Base-by-base conservation (phyloP, 2,797 vertebrate species). In the Argya squamiceps region DNA sequence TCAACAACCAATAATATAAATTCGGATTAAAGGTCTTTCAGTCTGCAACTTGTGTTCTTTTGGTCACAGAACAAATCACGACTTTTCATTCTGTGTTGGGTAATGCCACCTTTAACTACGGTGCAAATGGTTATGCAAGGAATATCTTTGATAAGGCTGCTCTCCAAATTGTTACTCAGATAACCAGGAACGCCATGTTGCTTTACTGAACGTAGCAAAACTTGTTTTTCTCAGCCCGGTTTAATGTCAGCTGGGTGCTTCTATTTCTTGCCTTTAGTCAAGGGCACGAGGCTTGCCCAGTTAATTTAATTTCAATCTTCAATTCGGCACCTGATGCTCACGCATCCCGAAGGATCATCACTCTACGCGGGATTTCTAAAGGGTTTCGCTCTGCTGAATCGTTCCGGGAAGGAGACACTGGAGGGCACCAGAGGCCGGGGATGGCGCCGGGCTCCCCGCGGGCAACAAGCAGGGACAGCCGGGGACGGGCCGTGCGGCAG, bases 381-480 rank as follows among this genome's bases (percentile, higher is more conserved):
- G 56, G 37, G 43, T 18, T 71, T 30, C 32, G 30, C 41, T 71
- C 32, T 24, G 23, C 34, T 3, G 34, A 24, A 18, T 12, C 39
- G 56, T 90, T 93, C 22, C 43, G 6, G 39, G 34, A 39, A 78
- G 55, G 43, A 63, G 78, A 71, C 97, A 9, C 94, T 90, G 95
- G 97, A 89, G 93, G 96, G 88, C 97, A 93, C 53, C 91, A 87
- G 68, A 41, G 84, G 59, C 58, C 29, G 30, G 65, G 41, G 68
- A 34, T 39, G 70, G 62, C 9, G 3, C 58, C 20, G 55, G 47
- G 68, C 32, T n/a, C 43, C 24, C 50, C 32, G 43, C 44, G 16
- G 36, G 39, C 6, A 29, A 15, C 39, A 3, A 7, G 37, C 15
- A 0, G 43, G 36, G 41, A 14, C 47, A 21, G 86, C 9, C 3